A percentile compares a stretch with the other conserved stretches of the same genome.
Conservation (phyloP, 1,140 invertebrate species). For the Tetraneura akinire region DNA sequence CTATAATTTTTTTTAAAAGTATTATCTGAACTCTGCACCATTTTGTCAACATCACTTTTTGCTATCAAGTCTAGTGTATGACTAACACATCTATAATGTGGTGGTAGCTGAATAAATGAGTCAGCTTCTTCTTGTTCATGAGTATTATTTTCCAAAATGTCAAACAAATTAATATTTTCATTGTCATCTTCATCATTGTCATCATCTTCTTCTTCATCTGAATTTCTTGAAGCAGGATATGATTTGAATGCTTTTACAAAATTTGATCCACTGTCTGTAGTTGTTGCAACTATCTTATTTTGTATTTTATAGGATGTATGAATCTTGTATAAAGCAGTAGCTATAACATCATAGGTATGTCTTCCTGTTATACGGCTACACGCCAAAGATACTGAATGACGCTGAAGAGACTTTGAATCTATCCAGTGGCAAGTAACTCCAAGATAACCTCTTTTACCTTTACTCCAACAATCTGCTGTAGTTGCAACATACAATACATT, state of each 20-base stretch:
- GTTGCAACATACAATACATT: conserved; percentile 23
- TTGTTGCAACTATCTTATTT: not conserved
- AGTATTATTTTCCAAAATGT: conserved; percentile 1
- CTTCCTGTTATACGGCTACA: conserved; percentile 6
- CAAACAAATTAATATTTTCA: conserved; percentile 6
- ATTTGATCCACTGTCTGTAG: not conserved
- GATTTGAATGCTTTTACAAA: not conserved
- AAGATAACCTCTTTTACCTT: conserved; percentile 31
- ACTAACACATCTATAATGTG: conserved; percentile 9
- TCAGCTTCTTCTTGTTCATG: not conserved
- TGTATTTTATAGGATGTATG: not conserved
- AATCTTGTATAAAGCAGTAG: conserved; percentile 21
- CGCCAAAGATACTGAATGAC: conserved; percentile 21
- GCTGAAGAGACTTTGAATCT: conserved; percentile 22
- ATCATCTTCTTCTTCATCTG: not conserved
- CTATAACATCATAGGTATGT: conserved; percentile 16
- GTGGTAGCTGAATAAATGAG: conserved; percentile 12
- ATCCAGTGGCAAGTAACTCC: conserved; percentile 28
- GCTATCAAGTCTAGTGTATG: conserved; percentile 27
- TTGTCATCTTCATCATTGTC: not conserved
- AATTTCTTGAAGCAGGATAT: not conserved
- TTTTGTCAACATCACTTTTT: conserved; percentile 23
- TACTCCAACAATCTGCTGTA: conserved; percentile 24
- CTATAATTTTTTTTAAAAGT: conserved; percentile 4
- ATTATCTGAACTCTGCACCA: not conserved